Evolutionary conservation across 2,113 vertebrate genomes (phyloP), one percentile per base, ranked within the genome.

Genomic region (Equus quagga): DNA sequence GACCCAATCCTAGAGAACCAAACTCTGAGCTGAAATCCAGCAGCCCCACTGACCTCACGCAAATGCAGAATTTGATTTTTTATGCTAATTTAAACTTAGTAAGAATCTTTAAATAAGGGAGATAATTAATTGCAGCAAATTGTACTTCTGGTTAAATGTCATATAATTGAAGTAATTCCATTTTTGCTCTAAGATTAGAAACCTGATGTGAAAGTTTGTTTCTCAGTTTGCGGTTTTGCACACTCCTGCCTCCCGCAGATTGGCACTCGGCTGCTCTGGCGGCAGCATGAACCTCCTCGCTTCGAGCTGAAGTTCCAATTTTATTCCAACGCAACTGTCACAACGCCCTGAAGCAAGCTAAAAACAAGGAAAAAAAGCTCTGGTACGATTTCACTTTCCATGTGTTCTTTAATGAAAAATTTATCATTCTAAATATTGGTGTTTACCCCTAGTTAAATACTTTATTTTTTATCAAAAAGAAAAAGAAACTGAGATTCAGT

Each of bases 351-450:
- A 94, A 97, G 97, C 97, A 94, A 92, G 95, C 96, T 95, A 79
- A 92, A 96, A 96, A 92, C 98, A 95, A 90, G 96, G 90, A 36
- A 28, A 51, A 88, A 85, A 82, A 87, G 41, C 96, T 88, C 78
- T 95, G 87, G 62, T 96, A 97, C 46, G 56, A 83, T 97, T 95
- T 96, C 72, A 86, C 91, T 97, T 96, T 91, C 95, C 96, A 95
- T 97, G 97, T 97, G 97, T 89, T 98, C 94, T 96, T 97, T 97
- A 97, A 96, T 98, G 97, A 97, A 97, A 97, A 98, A 95, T 62
- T 96, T 96, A 96, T 96, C 97, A 96, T 98, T 97, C 97, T 96
- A 96, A 98, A 98, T 97, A 97, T 96, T 97, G 95, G 97, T 98
- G 93, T 98, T 98, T 97, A 97, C 88, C 94, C 78, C 56, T 83